Percentiles rank a stretch among this genome's conserved stretches.
These are phyloP conservation scores for Callitettix versicolor DNA, from an alignment of 1,140 invertebrate genomes.

Conservation along the genomic window DNA sequence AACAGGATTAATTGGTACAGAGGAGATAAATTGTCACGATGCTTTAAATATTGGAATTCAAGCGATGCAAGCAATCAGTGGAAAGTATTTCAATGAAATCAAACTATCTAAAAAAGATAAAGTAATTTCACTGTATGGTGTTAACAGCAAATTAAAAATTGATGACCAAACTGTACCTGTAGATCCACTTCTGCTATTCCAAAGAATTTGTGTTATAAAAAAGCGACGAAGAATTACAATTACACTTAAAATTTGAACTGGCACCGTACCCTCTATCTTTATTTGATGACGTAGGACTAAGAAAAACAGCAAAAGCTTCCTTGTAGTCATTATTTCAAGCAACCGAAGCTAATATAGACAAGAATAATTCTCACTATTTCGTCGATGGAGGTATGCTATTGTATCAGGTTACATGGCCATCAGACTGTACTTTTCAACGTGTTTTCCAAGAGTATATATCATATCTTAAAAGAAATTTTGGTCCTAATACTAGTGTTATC, in stretches of 20 bases:
- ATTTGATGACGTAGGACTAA: constrained; percentile 32
- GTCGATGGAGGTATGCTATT: neutral
- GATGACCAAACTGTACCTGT: too few relatives aligned
- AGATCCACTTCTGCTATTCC: too few relatives aligned
- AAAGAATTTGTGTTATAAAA: too few relatives aligned
- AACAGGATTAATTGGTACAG: too few relatives aligned
- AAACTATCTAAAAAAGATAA: too few relatives aligned
- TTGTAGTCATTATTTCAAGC: constrained; percentile 21
- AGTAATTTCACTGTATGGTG: too few relatives aligned
- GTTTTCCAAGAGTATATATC: neutral
- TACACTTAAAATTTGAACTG: constrained; percentile 33
- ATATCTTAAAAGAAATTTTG: neutral
- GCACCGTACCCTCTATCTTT: constrained; percentile 31
- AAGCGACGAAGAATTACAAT: constrained; percentile 25
- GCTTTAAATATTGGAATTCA: too few relatives aligned
- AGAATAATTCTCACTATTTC: neutral
- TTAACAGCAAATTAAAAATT: too few relatives aligned
- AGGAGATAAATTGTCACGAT: too few relatives aligned
- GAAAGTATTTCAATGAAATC: too few relatives aligned
- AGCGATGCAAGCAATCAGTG: too few relatives aligned
- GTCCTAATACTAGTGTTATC: neutral
- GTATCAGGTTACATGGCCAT: neutral
- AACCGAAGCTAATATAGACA: neutral
- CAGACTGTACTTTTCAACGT: neutral
- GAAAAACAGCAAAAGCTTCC: constrained; percentile 31